These are phyloP conservation scores for Helarctos malayanus DNA, from an alignment of 2,797 vertebrate species.

Conservation along the genomic window DNA sequence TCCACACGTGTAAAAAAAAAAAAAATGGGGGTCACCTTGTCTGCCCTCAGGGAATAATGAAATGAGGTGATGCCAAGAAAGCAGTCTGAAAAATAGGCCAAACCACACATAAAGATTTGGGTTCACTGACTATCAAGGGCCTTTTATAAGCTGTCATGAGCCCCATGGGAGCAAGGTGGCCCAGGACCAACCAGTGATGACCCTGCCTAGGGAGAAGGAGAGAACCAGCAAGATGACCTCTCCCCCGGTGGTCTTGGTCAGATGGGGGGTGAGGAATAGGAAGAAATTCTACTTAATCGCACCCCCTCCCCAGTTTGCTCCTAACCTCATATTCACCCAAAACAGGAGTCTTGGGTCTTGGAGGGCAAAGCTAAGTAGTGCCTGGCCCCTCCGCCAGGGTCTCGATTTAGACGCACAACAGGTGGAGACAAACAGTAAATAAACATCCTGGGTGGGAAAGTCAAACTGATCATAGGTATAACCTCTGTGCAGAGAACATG, in stretches of 20 bases:
- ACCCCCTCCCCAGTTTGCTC: not conserved
- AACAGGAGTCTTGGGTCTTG: not conserved
- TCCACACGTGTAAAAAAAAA: not conserved
- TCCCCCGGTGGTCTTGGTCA: not conserved
- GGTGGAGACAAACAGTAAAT: not conserved
- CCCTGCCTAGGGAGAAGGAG: not conserved
- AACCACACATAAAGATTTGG: slow-evolving; percentile 18
- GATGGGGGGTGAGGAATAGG: not conserved
- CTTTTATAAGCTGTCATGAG: slow-evolving; percentile 36
- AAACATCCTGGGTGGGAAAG: not conserved
- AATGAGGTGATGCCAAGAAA: slow-evolving; percentile 66
- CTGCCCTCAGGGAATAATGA: slow-evolving; percentile 44
- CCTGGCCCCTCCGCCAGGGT: not conserved
- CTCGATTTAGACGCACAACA: not conserved
- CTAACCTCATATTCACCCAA: not conserved
- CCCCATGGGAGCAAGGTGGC: not conserved
- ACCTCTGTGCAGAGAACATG: not conserved
- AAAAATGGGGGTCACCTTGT: slow-evolving; percentile 63
- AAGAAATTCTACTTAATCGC: not conserved
- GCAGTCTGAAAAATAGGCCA: slow-evolving; percentile 74
- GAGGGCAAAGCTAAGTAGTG: not conserved
- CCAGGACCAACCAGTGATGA: not conserved
- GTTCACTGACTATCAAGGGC: slow-evolving; percentile 6
- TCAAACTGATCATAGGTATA: not conserved
- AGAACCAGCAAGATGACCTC: not conserved